phyloP scores from a whole-genome alignment of 2,797 vertebrate genomes.

The Diplodus puntazzo region DNA sequence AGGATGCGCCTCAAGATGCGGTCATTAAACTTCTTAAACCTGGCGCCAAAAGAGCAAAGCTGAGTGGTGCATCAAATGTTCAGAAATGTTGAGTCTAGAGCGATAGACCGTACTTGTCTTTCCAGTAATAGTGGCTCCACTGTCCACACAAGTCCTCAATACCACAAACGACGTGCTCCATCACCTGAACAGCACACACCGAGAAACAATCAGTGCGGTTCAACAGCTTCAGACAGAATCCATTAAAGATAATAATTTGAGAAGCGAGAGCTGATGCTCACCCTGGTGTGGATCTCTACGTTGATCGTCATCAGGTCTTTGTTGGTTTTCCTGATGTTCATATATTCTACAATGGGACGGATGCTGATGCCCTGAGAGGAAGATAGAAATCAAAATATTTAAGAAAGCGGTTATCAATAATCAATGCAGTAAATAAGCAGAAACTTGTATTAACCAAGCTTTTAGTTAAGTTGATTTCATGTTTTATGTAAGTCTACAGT shows the following conservation, averaged over 20 bases:
- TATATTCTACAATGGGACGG: conserved; percentile 91
- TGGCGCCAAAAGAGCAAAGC: conserved; percentile 54
- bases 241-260: neutral
- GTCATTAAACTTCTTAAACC: conserved; percentile 95
- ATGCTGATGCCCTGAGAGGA: conserved; percentile 92
- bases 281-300: conserved; percentile 92
- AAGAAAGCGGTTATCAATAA: neutral
- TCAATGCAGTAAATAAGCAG: too few species aligned
- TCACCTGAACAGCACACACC: conserved; percentile 81
- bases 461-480: too few species aligned
- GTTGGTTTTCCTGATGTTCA: conserved; percentile 93
- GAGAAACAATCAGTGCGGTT: neutral
- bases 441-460: too few species aligned
- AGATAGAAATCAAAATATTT: neutral
- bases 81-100: neutral
- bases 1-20: conserved; percentile 90
- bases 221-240: neutral
- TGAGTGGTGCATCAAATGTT: too few species aligned
- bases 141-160: conserved; percentile 97
- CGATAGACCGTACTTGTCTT: conserved; percentile 91
- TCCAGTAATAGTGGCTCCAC: conserved; percentile 97
- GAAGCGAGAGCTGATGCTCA: conserved; percentile 58
- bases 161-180: conserved; percentile 92
- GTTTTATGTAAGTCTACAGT: too few species aligned
- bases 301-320: conserved; percentile 91